Evolutionary conservation across 2,113 vertebrate species (phyloP).

Genomic region (Benthochromis sp.): DNA sequence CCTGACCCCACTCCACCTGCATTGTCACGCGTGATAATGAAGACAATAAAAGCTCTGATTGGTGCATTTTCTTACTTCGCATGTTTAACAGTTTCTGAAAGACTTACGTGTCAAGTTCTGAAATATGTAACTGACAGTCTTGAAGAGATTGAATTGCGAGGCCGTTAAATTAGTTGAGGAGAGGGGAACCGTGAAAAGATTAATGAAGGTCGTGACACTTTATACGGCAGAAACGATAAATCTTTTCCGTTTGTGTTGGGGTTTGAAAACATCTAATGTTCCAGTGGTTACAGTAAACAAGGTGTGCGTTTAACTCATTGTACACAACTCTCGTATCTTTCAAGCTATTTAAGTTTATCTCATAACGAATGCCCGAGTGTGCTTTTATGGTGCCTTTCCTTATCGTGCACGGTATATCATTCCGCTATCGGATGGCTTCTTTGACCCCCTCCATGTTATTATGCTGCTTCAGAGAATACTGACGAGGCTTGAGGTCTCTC

Average conservation of each 20-base stretch:
- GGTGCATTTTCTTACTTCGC: background rate
- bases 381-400: slow-evolving; percentile 92
- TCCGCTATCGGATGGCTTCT: slow-evolving; percentile 80
- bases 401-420: slow-evolving; percentile 81
- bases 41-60: background rate
- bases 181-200: background rate
- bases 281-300: background rate
- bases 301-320: background rate
- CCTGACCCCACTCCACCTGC: background rate
- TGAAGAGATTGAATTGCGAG: background rate
- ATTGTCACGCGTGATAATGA: background rate
- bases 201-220: background rate
- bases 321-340: background rate
- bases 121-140: background rate
- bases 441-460: background rate
- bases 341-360: background rate
- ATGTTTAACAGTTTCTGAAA: background rate
- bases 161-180: background rate
- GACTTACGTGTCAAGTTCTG: background rate
- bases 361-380: slow-evolving; percentile 46
- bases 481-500: slow-evolving; percentile 72
- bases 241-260: background rate
- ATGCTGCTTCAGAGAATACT: slow-evolving; percentile 48
- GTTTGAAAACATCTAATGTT: background rate
- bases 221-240: background rate